Percentiles rank a stretch among this genome's conserved stretches.
These are phyloP conservation scores for Odocoileus virginianus DNA, from an alignment of 2,113 vertebrate genomes.

Conservation along the genomic window DNA sequence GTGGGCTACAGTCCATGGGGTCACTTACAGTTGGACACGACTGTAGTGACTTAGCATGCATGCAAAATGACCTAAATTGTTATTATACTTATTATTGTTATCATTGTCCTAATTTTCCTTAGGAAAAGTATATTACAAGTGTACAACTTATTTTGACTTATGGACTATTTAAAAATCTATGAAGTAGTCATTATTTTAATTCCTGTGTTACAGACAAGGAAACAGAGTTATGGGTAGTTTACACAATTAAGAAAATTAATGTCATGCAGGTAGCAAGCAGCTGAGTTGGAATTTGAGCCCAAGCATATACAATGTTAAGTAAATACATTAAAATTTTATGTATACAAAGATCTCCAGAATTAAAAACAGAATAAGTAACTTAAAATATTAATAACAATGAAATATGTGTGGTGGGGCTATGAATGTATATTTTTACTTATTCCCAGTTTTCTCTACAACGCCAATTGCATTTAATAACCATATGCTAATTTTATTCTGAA, in stretches of 20 bases:
- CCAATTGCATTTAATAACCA: background rate
- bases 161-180: background rate
- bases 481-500: background rate
- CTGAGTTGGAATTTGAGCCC: background rate
- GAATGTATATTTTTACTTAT: background rate
- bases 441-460: background rate
- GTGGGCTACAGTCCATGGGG: background rate
- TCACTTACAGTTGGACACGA: background rate
- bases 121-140: background rate
- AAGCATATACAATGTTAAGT: background rate
- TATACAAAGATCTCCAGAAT: background rate
- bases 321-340: background rate
- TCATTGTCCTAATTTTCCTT: background rate
- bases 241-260: background rate
- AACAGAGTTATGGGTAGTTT: background rate
- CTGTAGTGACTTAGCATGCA: background rate
- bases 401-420: background rate
- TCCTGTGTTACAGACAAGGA: background rate
- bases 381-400: background rate
- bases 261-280: background rate
- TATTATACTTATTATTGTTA: background rate
- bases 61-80: background rate
- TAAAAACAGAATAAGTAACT: background rate
- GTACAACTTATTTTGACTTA: background rate
- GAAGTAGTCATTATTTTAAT: background rate